Conservation (phyloP, 2,797 vertebrate genomes). For the Dallia pectoralis region DNA sequence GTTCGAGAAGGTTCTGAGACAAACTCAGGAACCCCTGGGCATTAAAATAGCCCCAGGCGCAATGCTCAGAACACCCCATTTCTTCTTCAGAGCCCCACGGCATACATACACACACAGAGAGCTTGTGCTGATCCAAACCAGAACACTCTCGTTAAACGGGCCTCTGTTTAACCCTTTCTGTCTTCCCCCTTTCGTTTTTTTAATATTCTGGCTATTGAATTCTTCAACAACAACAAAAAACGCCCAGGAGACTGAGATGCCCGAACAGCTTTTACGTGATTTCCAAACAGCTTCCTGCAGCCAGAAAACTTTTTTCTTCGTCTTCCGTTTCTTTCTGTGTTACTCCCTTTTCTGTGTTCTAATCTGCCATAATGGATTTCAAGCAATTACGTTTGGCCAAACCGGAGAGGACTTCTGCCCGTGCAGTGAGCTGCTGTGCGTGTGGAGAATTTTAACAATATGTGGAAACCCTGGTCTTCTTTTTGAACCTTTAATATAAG, state of each 20-base stretch:
- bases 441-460: slow-evolving; percentile 70
- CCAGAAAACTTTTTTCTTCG: slow-evolving; percentile 51
- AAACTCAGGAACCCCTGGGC: slow-evolving; percentile 43
- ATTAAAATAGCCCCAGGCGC: slow-evolving; percentile 20
- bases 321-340: slow-evolving; percentile 18
- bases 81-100: slow-evolving; percentile 60
- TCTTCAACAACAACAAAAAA: slow-evolving; percentile 52
- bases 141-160: slow-evolving; percentile 42
- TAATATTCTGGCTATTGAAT: slow-evolving; percentile 63
- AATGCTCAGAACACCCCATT: slow-evolving; percentile 50
- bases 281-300: slow-evolving; percentile 68
- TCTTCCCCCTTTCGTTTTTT: slow-evolving; percentile 31
- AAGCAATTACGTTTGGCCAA: slow-evolving; percentile 65
- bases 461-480: no score
- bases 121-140: slow-evolving; percentile 68
- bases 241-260: slow-evolving; percentile 50
- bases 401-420: slow-evolving; percentile 48
- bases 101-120: slow-evolving; percentile 56
- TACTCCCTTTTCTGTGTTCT: slow-evolving; percentile 43
- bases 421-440: slow-evolving; percentile 41
- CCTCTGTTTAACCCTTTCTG: not conserved
- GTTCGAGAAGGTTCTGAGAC: slow-evolving; percentile 52
- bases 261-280: slow-evolving; percentile 66
- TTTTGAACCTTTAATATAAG: no score
- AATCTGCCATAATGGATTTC: slow-evolving; percentile 65